Base-by-base conservation (phyloP, 2,797 vertebrate species). In the Ceyx erithaca region DNA sequence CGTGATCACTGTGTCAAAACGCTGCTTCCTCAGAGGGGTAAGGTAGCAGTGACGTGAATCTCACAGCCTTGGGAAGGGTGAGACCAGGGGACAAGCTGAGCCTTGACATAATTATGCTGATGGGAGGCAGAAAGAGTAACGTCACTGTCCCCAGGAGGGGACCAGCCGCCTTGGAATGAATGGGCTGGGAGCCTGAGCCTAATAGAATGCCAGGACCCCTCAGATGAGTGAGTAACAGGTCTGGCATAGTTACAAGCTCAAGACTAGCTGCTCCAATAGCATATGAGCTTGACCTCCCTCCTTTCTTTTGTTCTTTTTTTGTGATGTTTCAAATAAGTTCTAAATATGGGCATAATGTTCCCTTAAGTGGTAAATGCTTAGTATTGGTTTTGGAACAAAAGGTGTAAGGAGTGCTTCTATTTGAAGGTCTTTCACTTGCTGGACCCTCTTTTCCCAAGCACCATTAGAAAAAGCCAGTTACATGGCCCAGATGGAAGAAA, bases 21-120 rank as follows among this genome's bases (percentile, higher is more conserved):
- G 1, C 7, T 0, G 0, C n/a, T 43, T 28, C 45, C 55, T 75
- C 2, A 0, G 26, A 80, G 45, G 19, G 31, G 10, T 0, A 1
- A 87, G 43, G n/a, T 63, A 40, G 14, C 0, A 0, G 43, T 55
- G 82, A 57, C 0, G 5, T 28, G 61, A 28, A 16, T 48, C 11
- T 73, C 22, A 9, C 9, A 26, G 78, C 45, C 66, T 35, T 57
- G 52, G 28, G 45, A 48, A 0, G 17, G 52, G 16, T 48, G 57
- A 59, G 43, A 55, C 30, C 1, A 4, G 31, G 57, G 55, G 37
- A 64, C 37, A 77, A 77, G 57, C 61, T 72, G 85, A 76, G 52
- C 49, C 22, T 37, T 58, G 93, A 62, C 3, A 13, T 40, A 61
- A 30, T 14, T 41, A 7, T 10, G 23, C 26, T 62, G 78, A 43